A percentile compares a stretch with the other conserved stretches of the same genome.
Evolutionary conservation across 2,888 invertebrate species (phyloP).

Genomic region (Rhodophaea formosa): DNA sequence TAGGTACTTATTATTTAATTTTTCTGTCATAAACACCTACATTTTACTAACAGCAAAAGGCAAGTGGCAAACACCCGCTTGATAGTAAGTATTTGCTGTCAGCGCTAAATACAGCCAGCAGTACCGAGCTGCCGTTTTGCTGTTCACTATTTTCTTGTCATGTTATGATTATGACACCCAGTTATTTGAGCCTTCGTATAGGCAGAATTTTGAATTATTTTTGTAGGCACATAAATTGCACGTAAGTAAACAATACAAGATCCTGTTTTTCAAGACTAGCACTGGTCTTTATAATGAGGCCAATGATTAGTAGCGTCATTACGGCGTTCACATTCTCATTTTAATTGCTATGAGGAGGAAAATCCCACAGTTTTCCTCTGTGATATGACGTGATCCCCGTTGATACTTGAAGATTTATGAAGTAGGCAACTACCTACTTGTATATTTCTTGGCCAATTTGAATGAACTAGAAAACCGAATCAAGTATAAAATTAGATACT

Average conservation of each 20-base stretch:
- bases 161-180: no score
- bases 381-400: background rate
- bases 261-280: background rate
- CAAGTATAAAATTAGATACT: no score
- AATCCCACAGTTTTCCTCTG: conserved; percentile 12
- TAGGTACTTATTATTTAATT: no score
- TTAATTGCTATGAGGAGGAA: conserved; percentile 9
- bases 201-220: background rate
- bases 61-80: no score
- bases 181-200: background rate
- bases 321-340: conserved; percentile 8
- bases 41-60: no score
- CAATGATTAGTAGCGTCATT: conserved; percentile 6
- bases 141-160: no score
- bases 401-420: background rate
- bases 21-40: no score
- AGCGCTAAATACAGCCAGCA: no score
- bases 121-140: no score
- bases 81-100: no score
- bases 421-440: background rate
- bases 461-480: background rate
- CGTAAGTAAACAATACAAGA: background rate
- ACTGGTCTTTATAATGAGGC: background rate
- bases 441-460: background rate
- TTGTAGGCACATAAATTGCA: background rate